phyloP scores from a whole-genome alignment of 1,140 invertebrate genomes.

The Meteorus sp. region DNA sequence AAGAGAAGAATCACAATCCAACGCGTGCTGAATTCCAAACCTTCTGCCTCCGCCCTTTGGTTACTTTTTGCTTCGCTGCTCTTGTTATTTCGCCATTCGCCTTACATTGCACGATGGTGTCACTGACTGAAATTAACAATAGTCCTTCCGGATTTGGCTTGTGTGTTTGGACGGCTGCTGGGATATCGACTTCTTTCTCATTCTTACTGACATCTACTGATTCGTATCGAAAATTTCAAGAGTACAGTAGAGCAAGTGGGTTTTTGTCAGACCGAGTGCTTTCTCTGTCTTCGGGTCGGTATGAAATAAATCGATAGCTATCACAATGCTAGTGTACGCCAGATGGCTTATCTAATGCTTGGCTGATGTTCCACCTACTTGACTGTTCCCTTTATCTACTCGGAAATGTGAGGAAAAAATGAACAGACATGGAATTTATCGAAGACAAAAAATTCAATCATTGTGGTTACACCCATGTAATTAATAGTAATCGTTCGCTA shows the following conservation, averaged over 20 bases:
- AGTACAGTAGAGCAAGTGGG: background rate
- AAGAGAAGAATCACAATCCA: background rate
- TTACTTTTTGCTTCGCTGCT: background rate
- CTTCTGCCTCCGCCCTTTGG: background rate
- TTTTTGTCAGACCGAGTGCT: constrained; percentile 5
- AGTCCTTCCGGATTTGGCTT: no score
- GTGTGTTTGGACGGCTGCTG: no score
- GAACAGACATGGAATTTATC: no score
- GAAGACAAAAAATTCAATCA: no score
- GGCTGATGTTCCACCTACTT: no score
- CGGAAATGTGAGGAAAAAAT: no score
- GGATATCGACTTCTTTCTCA: background rate
- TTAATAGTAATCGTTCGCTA: no score
- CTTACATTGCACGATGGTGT: background rate
- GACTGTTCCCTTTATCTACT: no score
- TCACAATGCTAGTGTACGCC: no score
- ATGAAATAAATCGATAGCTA: constrained; percentile 2
- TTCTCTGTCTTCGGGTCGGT: background rate
- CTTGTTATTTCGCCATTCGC: background rate
- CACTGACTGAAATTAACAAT: constrained; percentile 10
- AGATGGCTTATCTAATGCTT: no score
- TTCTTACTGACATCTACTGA: constrained; percentile 2
- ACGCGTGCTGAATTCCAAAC: background rate
- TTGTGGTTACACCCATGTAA: no score
- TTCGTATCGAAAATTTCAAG: background rate